These are phyloP conservation scores for Solen grandis DNA, from an alignment of 1,140 invertebrate species.

Conservation along the genomic window DNA sequence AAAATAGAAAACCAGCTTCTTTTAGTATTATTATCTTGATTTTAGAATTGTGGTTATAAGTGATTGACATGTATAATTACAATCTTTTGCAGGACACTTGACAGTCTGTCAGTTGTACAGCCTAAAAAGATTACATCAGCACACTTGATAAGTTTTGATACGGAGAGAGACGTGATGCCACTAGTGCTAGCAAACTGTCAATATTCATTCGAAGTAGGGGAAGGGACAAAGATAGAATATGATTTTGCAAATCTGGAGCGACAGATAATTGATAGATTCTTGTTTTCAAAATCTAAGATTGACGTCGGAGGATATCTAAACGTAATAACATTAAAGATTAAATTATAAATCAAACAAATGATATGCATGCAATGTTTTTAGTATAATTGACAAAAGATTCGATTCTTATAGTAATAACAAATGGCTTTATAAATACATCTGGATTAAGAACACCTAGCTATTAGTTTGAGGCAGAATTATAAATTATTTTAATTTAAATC, in stretches of 20 bases:
- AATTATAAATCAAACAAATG: too few relatives aligned
- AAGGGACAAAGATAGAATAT: slow-evolving; percentile 64
- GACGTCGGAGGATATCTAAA: slow-evolving; percentile 8
- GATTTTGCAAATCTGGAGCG: slow-evolving; percentile 65
- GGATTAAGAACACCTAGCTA: background rate
- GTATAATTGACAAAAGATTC: background rate
- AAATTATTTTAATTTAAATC: background rate
- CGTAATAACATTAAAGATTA: too few relatives aligned
- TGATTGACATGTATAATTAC: too few relatives aligned
- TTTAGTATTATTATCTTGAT: too few relatives aligned
- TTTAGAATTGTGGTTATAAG: too few relatives aligned
- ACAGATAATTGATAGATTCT: slow-evolving; percentile 61
- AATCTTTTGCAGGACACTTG: too few relatives aligned
- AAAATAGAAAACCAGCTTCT: too few relatives aligned
- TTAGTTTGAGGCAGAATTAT: background rate
- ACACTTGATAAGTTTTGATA: slow-evolving; percentile 65
- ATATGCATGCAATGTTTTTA: too few relatives aligned
- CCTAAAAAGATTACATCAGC: slow-evolving; percentile 43
- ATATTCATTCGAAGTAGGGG: slow-evolving; percentile 67
- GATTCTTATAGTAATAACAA: background rate
- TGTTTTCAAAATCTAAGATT: slow-evolving; percentile 62
- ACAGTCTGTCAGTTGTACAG: too few relatives aligned
- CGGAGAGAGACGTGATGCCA: slow-evolving; percentile 66
- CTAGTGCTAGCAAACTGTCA: slow-evolving; percentile 69
- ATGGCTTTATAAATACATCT: too few relatives aligned